These are phyloP conservation scores for Heliconius eleuchia DNA, from an alignment of 1,140 invertebrate species.

Conservation along the genomic window DNA sequence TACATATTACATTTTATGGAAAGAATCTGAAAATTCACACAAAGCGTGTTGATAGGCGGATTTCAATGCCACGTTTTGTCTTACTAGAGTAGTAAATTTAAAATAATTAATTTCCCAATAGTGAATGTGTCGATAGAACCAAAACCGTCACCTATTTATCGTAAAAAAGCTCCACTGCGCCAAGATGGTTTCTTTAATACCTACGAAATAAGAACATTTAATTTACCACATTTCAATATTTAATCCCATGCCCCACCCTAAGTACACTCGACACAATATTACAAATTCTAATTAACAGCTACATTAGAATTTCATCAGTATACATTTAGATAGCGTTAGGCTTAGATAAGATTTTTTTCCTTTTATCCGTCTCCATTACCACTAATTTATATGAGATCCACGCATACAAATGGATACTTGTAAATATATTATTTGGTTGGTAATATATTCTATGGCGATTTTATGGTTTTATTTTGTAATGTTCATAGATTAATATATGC, in stretches of 20 bases:
- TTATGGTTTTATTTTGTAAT: too few relatives aligned
- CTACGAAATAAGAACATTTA: background rate
- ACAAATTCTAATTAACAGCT: slow-evolving; percentile 4
- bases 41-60: too few relatives aligned
- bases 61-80: too few relatives aligned
- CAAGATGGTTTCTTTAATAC: too few relatives aligned
- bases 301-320: background rate
- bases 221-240: background rate
- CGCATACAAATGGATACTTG: background rate
- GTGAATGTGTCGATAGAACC: too few relatives aligned
- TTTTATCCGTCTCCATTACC: background rate
- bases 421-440: background rate
- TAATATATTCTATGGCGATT: background rate
- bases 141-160: too few relatives aligned
- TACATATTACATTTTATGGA: too few relatives aligned
- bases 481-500: too few relatives aligned
- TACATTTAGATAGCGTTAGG: background rate
- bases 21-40: too few relatives aligned
- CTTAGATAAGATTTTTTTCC: background rate
- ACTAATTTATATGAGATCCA: background rate
- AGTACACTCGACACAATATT: background rate
- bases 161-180: too few relatives aligned
- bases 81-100: too few relatives aligned
- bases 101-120: too few relatives aligned
- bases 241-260: background rate